Evolutionary conservation across 2,797 vertebrate genomes (phyloP), one percentile per base, ranked within the genome.

Genomic region (Coilia nasus): DNA sequence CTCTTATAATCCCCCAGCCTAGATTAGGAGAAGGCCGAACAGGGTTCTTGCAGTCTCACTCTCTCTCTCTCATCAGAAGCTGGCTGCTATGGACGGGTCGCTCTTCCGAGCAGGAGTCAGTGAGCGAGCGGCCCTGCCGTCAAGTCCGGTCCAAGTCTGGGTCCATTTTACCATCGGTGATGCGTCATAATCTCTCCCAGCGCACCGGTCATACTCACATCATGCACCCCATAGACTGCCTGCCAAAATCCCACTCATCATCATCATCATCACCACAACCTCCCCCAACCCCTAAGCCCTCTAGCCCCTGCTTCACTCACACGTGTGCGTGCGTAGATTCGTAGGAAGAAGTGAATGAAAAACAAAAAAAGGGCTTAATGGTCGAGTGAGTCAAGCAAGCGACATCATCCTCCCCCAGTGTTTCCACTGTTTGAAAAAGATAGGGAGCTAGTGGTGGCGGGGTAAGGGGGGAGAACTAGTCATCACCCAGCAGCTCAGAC

Each of bases 121-220:
- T 41, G 35, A 41, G 28, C 14, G 12, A 41, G 35, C 35, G 35
- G 35, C 35, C 35, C 35, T 2, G 35, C 5, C 35, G 35, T 41
- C 35, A 41, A 41, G 2, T 41, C 5, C 17, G 17, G 50, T 46
- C 62, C 25, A n/a, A n/a, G 19, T 23, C 75, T 47, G 12, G 54
- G 78, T 60, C 57, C 4, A 21, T 11, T 81, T 82, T 41, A 44
- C 64, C 82, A 59, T 31, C 75, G 17, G 25, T 83, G 83, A 41
- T 64, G 83, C n/a, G 62, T n/a, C 23, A 15, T 86, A 62, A 87
- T 83, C 14, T 60, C 82, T 60, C 21, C 62, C 46, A 17, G n/a
- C 85, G 31, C 80, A 80, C 60, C 82, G 57, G 88, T 91, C 91
- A 90, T 81, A 85, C 85, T 84, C 85, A 81, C 54, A 82, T 91